Base-by-base conservation (phyloP, 2,888 invertebrate genomes). In the Himalopsyche kuldschensis region DNA sequence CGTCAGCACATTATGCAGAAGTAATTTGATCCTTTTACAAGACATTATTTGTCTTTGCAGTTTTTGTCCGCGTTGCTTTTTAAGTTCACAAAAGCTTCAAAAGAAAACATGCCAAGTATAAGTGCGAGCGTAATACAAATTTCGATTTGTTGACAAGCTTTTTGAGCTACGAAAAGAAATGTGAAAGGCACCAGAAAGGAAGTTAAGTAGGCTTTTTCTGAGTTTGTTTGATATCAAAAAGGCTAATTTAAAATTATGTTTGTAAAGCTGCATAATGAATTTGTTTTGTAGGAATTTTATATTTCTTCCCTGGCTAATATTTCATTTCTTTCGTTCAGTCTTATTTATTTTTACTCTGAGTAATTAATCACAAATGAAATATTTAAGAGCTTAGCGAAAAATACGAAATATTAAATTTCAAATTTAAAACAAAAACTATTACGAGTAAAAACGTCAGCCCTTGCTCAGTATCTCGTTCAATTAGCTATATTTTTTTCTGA, bases 141-240 rank as follows among this genome's bases (percentile, higher is more conserved):
- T 80, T 82, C 69, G 82, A 78, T 75, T 82, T 84, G 84, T 84
- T 84, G 82, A 82, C 81, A 78, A 78, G 82, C 82, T 82, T 82
- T 76, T 84, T 75, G 79, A 84, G 79, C 35, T 69, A 78, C 75
- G 78, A 83, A 32, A 30, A 41, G 78, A 31, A 55, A 55, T 55
- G 55, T 55, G 55, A 81, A 82, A 78, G 55, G 31, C 30, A n/a
- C 31, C 35, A 46, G 32, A 69, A 55, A 82, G 82, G 82, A 82
- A 82, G 78, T 82, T 79, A 78, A 69, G 47, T 31, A 78, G 41
- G 79, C 79, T 82, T 82, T n/a, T 55, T 55, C n/a, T 55, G 55
- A 55, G 55, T 55, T 55, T 55, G 55, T 55, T 55, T 55, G 55
- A 55, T 55, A 55, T 55, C 55, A 55, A 55, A 55, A 55, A 55